Evolutionary conservation across 2,797 vertebrate species (phyloP), one percentile per base, ranked within the genome.

Genomic region (Buphagus erythrorhynchus): DNA sequence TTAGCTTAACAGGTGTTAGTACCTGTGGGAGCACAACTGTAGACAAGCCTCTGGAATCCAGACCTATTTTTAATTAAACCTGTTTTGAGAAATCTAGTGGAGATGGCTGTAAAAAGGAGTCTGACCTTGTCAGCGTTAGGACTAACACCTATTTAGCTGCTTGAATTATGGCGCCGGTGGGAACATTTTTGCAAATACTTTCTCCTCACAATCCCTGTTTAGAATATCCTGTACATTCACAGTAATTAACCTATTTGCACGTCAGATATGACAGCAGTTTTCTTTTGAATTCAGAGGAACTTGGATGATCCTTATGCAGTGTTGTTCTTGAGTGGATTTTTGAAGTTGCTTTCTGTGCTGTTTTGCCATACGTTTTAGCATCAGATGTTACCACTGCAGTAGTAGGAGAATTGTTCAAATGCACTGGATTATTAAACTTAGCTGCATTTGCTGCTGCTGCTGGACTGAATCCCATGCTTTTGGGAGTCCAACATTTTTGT

Each of bases 61-160:
- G 93, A 72, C 62, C 79, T 94, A 88, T 91, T 96, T 96, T 95
- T 95, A 97, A 96, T 95, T 94, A 97, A 95, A 95, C 77, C 63
- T 96, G 91, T 93, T 97, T 95, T 90, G 93, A 95, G 73, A 86
- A 95, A 94, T 88, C 73, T 84, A n/a, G 59, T 81, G 71, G 82
- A 93, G 83, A 79, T 96, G 93, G 28, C 88, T 88, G 85, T 94
- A 79, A 94, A 95, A 97, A 88, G 62, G 67, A 96, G 85, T 55
- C 68, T 94, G 91, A 95, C 94, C 94, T 91, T 95, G 93, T 96
- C 96, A 91, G 11, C 74, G 2, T 88, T 49, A 69, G 77, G 94
- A 84, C 95, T 97, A 95, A 49, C 93, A 91, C 89, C 96, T 94
- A 81, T 96, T 96, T 91, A 96, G 85, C 85, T 90, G 42, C 45